Base-by-base conservation (phyloP, 2,113 vertebrate genomes). In the Pholis gunnellus region DNA sequence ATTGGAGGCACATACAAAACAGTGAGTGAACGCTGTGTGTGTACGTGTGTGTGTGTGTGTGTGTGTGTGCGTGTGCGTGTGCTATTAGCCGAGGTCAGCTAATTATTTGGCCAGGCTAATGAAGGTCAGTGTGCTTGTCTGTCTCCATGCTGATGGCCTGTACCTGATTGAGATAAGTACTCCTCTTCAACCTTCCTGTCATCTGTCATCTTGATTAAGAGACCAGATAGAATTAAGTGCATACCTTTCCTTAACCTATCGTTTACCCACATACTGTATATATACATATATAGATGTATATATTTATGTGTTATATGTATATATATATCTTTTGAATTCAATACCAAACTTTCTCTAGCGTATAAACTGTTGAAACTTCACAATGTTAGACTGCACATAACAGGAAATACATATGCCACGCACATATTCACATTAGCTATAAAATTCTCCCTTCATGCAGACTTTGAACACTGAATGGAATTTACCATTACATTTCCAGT, bases 41-140 rank as follows among this genome's bases (percentile, higher is more conserved):
- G 34, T 42, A 79, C 18, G 17, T 71, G 67, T 61, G 57, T 69
- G 72, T 75, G 84, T 72, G 68, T 67, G 60, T 71, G 76, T 76
- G 79, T 69, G 68, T 54, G 56, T 72, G 71, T 75, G 80, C 79
- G 64, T 31, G 75, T 66, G 78, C 63, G 63, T 60, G 75, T 69
- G 68, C 22, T 90, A 95, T 95, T 94, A 95, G 91, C 86, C 86
- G 74, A 92, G 93, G 94, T 94, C 94, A 94, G 93, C 91, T 94
- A 95, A 95, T 95, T 95, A 94, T 95, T 94, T 93, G 91, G 91
- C 90, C 89, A 79, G 87, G 90, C 82, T 95, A 95, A 95, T 94
- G 94, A 95, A 95, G 94, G 94, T 94, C 92, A 95, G 81, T 64
- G 79, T 89, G 93, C 86, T 91, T 90, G 89, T 94, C 90, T 84